These are phyloP conservation scores for Protonemura montana DNA, from an alignment of 2,888 invertebrate genomes.

Conservation along the genomic window DNA sequence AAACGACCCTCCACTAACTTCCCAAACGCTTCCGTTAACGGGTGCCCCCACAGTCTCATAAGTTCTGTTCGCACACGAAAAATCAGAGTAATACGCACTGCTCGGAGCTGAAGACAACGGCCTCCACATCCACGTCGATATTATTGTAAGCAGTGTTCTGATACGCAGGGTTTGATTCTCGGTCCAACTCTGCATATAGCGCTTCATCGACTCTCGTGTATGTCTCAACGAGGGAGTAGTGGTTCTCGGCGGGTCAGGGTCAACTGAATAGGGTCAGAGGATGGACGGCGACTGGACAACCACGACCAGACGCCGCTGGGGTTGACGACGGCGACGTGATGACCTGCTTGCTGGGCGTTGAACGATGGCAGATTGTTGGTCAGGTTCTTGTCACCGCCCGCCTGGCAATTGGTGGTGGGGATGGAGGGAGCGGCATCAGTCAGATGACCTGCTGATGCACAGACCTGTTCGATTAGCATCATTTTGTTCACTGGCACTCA, in stretches of 20 bases:
- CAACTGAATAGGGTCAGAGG: conserved; percentile 54
- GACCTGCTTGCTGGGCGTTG: not conserved
- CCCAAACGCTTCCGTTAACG: conserved; percentile 53
- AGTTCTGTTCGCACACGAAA: conserved; percentile 66
- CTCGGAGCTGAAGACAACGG: conserved; percentile 72
- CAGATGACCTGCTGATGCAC: conserved; percentile 47
- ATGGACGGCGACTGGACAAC: conserved; percentile 49
- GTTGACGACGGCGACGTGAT: not conserved
- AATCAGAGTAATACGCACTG: conserved; percentile 77
- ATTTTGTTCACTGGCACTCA: not conserved
- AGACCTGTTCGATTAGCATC: conserved; percentile 44
- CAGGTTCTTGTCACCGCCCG: conserved; percentile 44
- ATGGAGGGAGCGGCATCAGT: not conserved
- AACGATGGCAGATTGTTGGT: conserved; percentile 10
- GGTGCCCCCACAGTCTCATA: conserved; percentile 69
- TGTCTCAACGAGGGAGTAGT: conserved; percentile 75
- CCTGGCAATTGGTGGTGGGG: not conserved
- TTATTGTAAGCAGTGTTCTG: conserved; percentile 74
- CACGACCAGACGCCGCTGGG: conserved; percentile 51
- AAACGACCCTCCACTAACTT: conserved; percentile 37
- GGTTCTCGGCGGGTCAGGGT: conserved; percentile 69
- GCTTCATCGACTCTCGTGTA: conserved; percentile 67
- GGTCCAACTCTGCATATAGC: conserved; percentile 75
- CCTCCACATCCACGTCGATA: conserved; percentile 63
- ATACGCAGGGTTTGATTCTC: conserved; percentile 69